These are phyloP conservation scores for Oncorhynchus keta DNA, from an alignment of 2,113 vertebrate species.

Conservation along the genomic window DNA sequence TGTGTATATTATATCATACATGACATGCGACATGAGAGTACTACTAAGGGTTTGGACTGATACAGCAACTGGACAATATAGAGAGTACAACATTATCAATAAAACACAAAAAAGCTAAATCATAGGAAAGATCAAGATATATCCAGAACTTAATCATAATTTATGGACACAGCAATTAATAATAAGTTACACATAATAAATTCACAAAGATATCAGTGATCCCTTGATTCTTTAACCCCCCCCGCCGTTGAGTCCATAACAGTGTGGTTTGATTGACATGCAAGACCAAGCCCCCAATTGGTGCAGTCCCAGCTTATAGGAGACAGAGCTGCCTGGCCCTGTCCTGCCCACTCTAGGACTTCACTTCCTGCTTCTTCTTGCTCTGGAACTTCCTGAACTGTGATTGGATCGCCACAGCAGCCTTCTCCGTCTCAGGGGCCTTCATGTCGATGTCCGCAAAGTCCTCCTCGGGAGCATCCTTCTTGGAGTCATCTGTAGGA, in stretches of 20 bases:
- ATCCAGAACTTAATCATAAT: slow-evolving; percentile 20
- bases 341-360: slow-evolving; percentile 78
- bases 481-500: slow-evolving; percentile 83
- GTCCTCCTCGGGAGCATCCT: slow-evolving; percentile 82
- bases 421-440: slow-evolving; percentile 91
- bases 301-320: not conserved
- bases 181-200: slow-evolving; percentile 47
- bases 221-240: slow-evolving; percentile 25
- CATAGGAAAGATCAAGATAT: slow-evolving; percentile 25
- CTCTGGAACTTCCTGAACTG: slow-evolving; percentile 99
- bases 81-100: slow-evolving; percentile 18
- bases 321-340: not conserved
- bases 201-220: slow-evolving; percentile 48
- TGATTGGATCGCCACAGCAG: slow-evolving; percentile 94
- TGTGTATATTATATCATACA: slow-evolving; percentile 30
- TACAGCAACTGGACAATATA: slow-evolving; percentile 18
- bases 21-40: not conserved
- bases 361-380: slow-evolving; percentile 87
- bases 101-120: slow-evolving; percentile 34
- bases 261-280: slow-evolving; percentile 70
- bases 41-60: not conserved
- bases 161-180: slow-evolving; percentile 37
- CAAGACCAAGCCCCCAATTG: slow-evolving; percentile 48
- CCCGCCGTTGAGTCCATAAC: slow-evolving; percentile 51
- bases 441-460: slow-evolving; percentile 94